Percentiles rank a stretch among this genome's conserved stretches.
Conservation (phyloP, 2,113 vertebrate species). For the Gopherus flavomarginatus region DNA sequence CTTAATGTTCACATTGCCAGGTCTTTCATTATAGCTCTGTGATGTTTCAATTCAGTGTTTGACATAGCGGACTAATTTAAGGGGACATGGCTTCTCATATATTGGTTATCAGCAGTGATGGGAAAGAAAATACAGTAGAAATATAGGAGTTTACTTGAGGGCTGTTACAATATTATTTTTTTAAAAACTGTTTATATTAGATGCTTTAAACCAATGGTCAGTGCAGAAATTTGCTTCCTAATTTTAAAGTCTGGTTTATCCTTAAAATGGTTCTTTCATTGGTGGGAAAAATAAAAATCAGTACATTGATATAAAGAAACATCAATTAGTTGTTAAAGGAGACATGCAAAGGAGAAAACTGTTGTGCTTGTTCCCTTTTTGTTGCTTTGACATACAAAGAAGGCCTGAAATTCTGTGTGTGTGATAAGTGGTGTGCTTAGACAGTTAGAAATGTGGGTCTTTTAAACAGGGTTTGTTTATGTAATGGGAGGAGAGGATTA, state of each 20-base stretch:
- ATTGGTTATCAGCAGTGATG: neutral
- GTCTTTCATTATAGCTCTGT: neutral
- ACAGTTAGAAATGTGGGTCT: neutral
- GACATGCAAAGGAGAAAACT: neutral
- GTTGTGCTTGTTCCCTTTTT: neutral
- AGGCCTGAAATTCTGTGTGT: neutral
- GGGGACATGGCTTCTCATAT: neutral
- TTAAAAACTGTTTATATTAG: neutral
- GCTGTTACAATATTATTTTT: neutral
- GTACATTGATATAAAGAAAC: neutral
- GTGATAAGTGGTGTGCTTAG: neutral
- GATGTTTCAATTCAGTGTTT: neutral
- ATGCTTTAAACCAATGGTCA: neutral
- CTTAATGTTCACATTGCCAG: neutral
- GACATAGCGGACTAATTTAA: neutral
- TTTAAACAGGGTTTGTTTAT: neutral
- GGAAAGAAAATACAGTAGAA: neutral
- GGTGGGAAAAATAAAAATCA: neutral
- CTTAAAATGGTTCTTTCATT: neutral
- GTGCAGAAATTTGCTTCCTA: neutral
- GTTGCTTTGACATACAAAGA: too few species aligned
- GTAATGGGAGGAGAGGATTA: neutral
- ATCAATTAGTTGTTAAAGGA: neutral
- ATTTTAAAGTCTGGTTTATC: neutral
- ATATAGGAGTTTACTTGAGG: neutral